Conservation (phyloP, 2,888 invertebrate species). For the Diaprepes abbreviatus region DNA sequence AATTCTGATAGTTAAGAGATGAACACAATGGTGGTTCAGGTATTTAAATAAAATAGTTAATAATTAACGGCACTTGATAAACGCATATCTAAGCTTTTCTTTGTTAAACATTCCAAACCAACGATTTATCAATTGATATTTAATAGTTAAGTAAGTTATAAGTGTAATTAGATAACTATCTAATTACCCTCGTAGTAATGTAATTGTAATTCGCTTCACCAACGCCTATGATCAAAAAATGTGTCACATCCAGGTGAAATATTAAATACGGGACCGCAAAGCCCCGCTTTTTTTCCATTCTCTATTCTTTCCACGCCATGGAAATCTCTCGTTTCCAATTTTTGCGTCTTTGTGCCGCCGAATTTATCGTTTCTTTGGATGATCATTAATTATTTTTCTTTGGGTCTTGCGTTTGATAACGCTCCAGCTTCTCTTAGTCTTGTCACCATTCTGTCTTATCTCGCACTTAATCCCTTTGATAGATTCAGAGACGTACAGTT, state of each 20-base stretch:
- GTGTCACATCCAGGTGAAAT: constrained; percentile 48
- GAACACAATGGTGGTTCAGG: no score
- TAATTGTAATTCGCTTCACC: constrained; percentile 12
- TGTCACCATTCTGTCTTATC: constrained; percentile 45
- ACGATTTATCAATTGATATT: no score
- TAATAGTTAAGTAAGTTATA: no score
- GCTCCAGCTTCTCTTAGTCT: constrained; percentile 43
- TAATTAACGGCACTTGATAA: no score
- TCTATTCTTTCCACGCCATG: constrained; percentile 45
- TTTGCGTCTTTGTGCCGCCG: constrained; percentile 48
- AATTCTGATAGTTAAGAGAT: no score
- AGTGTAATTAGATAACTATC: no score
- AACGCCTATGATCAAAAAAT: constrained; percentile 30
- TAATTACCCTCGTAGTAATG: constrained; percentile 21
- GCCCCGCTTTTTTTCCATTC: constrained; percentile 31
- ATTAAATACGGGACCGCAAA: constrained; percentile 47
- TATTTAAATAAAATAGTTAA: no score
- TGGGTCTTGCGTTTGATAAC: constrained; percentile 49
- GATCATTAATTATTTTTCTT: constrained; percentile 52
- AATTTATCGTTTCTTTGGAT: constrained; percentile 51
- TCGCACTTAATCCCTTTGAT: constrained; percentile 46
- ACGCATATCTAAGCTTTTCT: no score
- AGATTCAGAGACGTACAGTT: constrained; percentile 42
- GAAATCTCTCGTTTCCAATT: constrained; percentile 50
- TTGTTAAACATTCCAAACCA: no score